Evolutionary conservation across 2,888 invertebrate genomes (phyloP).

Genomic region (Arctia plantaginis): DNA sequence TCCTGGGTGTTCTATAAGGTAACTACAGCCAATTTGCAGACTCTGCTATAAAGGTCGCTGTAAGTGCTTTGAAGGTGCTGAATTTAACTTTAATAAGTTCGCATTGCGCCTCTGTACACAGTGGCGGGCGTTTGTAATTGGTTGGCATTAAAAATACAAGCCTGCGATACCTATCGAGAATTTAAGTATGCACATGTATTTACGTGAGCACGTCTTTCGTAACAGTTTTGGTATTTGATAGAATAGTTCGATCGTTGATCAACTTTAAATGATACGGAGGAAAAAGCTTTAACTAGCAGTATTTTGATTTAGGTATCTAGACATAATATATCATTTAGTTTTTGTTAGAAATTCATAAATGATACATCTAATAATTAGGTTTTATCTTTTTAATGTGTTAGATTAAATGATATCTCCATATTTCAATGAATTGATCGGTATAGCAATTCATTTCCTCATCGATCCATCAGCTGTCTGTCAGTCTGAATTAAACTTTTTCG

Average conservation of each 20-base stretch:
- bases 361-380: no score
- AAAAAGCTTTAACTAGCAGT: constrained; percentile 19
- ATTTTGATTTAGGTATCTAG: constrained; percentile 38
- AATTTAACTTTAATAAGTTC: constrained; percentile 80
- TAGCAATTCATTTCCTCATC: background rate
- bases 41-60: constrained; percentile 63
- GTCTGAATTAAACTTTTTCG: background rate
- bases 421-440: background rate
- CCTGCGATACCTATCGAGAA: constrained; percentile 45
- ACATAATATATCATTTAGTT: no score
- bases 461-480: background rate
- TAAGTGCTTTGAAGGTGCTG: constrained; percentile 58
- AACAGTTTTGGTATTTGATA: constrained; percentile 22
- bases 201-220: constrained; percentile 28
- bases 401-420: background rate
- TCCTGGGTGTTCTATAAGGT: constrained; percentile 28
- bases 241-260: background rate
- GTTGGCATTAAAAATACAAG: constrained; percentile 60
- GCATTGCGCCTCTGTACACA: constrained; percentile 68
- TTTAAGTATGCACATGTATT: constrained; percentile 35
- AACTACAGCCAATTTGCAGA: constrained; percentile 44
- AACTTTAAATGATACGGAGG: constrained; percentile 11
- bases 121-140: constrained; percentile 52
- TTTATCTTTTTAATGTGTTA: background rate
- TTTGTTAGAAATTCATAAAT: no score